A percentile compares a stretch with the other conserved stretches of the same genome.
These are phyloP conservation scores for Diplazon laetatorius DNA, from an alignment of 2,888 invertebrate genomes.

Conservation along the genomic window DNA sequence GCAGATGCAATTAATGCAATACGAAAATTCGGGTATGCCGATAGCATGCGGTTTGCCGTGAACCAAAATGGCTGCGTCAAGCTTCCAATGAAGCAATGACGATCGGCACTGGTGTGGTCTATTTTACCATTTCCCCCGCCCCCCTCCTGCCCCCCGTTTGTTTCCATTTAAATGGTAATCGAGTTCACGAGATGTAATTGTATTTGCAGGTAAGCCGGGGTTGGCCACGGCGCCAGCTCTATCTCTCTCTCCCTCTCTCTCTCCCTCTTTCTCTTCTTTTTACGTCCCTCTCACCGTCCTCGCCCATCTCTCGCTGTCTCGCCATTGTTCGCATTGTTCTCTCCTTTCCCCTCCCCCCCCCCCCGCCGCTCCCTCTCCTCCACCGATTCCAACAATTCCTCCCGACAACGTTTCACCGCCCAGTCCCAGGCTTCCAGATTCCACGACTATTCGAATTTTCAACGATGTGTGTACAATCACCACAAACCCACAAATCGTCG, in stretches of 20 bases:
- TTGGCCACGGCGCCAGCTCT: slow-evolving; percentile 76
- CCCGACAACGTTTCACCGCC: slow-evolving; percentile 74
- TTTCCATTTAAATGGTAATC: slow-evolving; percentile 83
- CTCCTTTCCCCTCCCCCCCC: slow-evolving; percentile 41
- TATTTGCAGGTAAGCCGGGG: slow-evolving; percentile 81
- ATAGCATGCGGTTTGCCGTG: slow-evolving; percentile 48
- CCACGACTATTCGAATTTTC: slow-evolving; percentile 39
- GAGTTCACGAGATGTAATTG: slow-evolving; percentile 82
- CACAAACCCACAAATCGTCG: slow-evolving; percentile 19
- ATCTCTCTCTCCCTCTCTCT: slow-evolving; percentile 53
- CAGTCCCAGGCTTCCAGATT: slow-evolving; percentile 36
- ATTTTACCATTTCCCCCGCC: slow-evolving; percentile 82
- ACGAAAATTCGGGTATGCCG: slow-evolving; percentile 32
- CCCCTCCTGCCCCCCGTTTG: too few species aligned
- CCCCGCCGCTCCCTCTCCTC: too few species aligned
- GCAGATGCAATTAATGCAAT: slow-evolving; percentile 33
- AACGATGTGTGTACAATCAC: slow-evolving; percentile 29
- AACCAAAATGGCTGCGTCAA: slow-evolving; percentile 59
- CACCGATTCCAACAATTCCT: slow-evolving; percentile 76
- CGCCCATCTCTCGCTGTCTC: slow-evolving; percentile 16
- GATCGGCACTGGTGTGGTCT: slow-evolving; percentile 70
- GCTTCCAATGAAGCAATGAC: slow-evolving; percentile 19
- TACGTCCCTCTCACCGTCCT: slow-evolving; percentile 27
- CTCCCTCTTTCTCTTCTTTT: slow-evolving; percentile 37
- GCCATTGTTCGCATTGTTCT: slow-evolving; percentile 69